These are phyloP conservation scores for Drosophila longiperda DNA, from an alignment of 2,888 invertebrate species.

Conservation along the genomic window DNA sequence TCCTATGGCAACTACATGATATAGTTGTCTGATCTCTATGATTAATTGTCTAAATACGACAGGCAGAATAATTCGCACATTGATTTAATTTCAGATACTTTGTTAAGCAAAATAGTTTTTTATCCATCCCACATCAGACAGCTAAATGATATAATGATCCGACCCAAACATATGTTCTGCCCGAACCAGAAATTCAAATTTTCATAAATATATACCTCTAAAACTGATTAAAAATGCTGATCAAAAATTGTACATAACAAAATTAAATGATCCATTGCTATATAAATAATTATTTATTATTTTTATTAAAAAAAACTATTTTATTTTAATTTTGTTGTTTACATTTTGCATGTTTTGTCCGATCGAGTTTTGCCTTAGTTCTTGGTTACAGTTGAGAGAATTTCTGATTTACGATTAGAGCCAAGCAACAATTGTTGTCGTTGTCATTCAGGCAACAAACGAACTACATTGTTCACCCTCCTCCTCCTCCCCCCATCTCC, in stretches of 20 bases:
- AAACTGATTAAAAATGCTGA: background rate
- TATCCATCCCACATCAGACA: background rate
- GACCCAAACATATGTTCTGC: background rate
- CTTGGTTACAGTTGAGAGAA: constrained; percentile 71
- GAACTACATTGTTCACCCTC: constrained; percentile 53
- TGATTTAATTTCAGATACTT: background rate
- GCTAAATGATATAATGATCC: background rate
- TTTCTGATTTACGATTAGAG: constrained; percentile 68
- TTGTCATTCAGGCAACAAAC: constrained; percentile 49
- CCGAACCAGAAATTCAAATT: background rate
- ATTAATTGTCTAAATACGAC: background rate
- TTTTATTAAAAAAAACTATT: too few relatives aligned
- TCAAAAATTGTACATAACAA: background rate
- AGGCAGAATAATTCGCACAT: background rate
- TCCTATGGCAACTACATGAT: background rate
- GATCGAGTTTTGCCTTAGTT: constrained; percentile 40
- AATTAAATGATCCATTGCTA: background rate
- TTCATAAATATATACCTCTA: background rate
- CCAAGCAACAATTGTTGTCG: constrained; percentile 59
- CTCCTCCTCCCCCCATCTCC: background rate
- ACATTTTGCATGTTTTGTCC: constrained; percentile 18
- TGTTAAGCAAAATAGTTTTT: background rate
- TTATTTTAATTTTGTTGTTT: constrained; percentile 12
- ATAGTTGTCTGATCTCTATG: background rate
- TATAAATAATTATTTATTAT: too few relatives aligned